phyloP scores from a whole-genome alignment of 2,797 vertebrate species.

The Falco novaeseelandiae region DNA sequence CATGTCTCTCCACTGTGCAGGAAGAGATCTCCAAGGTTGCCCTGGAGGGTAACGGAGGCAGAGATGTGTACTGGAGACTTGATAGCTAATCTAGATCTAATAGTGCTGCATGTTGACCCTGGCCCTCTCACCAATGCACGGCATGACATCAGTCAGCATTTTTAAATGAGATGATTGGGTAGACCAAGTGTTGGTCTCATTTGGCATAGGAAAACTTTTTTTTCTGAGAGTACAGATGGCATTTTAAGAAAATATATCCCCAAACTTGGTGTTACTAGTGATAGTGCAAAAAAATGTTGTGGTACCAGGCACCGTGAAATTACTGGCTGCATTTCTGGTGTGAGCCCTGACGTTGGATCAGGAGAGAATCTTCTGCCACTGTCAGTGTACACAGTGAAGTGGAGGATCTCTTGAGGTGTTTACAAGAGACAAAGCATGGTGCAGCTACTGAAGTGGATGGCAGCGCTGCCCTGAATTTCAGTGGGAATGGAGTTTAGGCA shows the following conservation, averaged over 20 bases:
- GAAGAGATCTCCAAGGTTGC: not conserved
- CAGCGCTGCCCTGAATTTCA: not conserved
- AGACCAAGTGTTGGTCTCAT: not conserved
- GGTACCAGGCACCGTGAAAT: not conserved
- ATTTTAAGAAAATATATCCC: not conserved
- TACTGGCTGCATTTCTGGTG: not conserved
- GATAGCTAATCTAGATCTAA: not conserved
- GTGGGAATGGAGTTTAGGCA: not conserved
- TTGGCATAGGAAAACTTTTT: not conserved
- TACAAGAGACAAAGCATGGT: not conserved
- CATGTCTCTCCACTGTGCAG: not conserved
- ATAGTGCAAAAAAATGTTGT: not conserved
- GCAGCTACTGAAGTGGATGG: not conserved
- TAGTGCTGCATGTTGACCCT: not conserved
- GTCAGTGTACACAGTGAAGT: not conserved
- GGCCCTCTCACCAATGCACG: not conserved
- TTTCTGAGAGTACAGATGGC: not conserved
- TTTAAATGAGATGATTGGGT: not conserved
- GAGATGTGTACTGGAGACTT: not conserved
- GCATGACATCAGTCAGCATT: rapidly evolving
- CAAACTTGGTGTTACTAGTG: not conserved
- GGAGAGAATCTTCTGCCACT: not conserved
- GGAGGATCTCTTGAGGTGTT: not conserved
- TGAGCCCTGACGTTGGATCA: not conserved
- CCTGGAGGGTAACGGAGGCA: not conserved